Evolutionary conservation across 1,140 invertebrate genomes (phyloP), one percentile per base, ranked within the genome.

Genomic region (Ceratosolen solmsi): DNA sequence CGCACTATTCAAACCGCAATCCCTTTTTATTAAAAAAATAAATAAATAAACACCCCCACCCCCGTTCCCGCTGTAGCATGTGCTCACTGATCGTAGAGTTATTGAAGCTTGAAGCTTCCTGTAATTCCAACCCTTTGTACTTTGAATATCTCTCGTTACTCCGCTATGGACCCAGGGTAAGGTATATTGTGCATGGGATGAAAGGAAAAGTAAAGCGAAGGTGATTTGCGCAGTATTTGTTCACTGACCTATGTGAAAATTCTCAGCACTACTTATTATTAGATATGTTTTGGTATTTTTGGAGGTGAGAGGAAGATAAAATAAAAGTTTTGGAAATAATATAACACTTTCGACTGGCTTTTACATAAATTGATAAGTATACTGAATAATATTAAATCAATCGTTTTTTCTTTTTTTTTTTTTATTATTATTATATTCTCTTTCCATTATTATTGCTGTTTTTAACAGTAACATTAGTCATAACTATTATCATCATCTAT

Each of bases 101-200:
- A 70, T 5, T 70, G 36, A 17, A 70, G 60, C 30, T 20, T 27
- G 15, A 13, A 13, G 25, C 36, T 70, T 38, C 30, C 30, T 56
- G 51, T 36, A 74, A 36, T 17, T 58, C 33, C 46, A 76, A 41
- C 74, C 36, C 56, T 76, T 76, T 76, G 56, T 77, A 30, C 58
- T 49, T 33, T 65, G 58, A 63, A 77, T 77, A 77, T 65, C n/a
- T 77, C 75, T 77, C 75, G 75, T 77, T 65, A 49, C 25, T 17
- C 20, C 25, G n/a, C n/a, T n/a, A 36, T 36, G 8, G 22, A n/a
- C 9, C 27, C 3, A 36, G 33, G 70, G n/a, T n/a, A 49, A 7
- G 27, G 17, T 58, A 22, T 41, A 60, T 75, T n/a, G 33, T 8
- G 30, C 20, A 2, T 11, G 15, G 33, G n/a, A 49, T 33, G 38